These are phyloP conservation scores for Phoenicopterus ruber DNA, from an alignment of 2,113 vertebrate genomes.

Conservation along the genomic window DNA sequence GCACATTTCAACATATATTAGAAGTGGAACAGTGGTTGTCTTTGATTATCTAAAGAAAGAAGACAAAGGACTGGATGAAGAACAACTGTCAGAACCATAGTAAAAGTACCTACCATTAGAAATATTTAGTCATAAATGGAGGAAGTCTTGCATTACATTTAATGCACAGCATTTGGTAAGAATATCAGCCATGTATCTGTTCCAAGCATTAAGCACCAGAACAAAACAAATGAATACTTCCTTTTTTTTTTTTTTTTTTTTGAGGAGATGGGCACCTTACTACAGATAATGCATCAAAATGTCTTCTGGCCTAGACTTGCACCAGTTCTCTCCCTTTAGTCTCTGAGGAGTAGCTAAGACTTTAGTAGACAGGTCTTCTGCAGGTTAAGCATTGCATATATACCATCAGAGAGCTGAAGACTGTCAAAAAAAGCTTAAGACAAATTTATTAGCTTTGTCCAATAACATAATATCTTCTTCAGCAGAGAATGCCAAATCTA, in stretches of 20 bases:
- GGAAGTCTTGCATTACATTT: not conserved
- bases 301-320: not conserved
- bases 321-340: not conserved
- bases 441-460: not conserved
- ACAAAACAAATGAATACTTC: not conserved
- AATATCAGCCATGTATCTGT: not conserved
- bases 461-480: not conserved
- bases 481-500: not conserved
- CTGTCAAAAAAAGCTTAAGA: not conserved
- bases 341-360: not conserved
- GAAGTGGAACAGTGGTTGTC: not conserved
- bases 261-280: not conserved
- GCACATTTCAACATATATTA: not conserved
- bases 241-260: not conserved
- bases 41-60: not conserved
- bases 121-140: not conserved
- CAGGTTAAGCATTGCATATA: not conserved
- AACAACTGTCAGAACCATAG: not conserved
- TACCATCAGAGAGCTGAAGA: not conserved
- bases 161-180: not conserved
- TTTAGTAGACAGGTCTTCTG: not conserved
- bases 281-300: not conserved
- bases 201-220: not conserved
- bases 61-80: not conserved
- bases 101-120: not conserved